These are phyloP conservation scores for Oncorhynchus tshawytscha DNA, from an alignment of 2,113 vertebrate genomes.

Conservation along the genomic window DNA sequence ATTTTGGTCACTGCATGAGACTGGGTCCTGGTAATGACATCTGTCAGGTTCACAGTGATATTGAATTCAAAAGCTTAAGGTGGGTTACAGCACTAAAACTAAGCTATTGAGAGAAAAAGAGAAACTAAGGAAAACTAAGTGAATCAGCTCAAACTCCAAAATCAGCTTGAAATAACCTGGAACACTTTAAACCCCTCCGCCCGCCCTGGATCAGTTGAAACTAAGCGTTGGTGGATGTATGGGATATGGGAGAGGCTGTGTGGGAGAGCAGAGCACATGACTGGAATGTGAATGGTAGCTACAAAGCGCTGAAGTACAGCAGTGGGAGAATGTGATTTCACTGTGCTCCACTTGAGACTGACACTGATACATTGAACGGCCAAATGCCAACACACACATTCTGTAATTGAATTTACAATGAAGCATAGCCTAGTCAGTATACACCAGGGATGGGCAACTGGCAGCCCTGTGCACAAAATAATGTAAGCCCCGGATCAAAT, in stretches of 20 bases:
- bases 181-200: conserved; percentile 27
- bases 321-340: neutral
- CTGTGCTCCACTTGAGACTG: conserved; percentile 11
- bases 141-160: conserved; percentile 53
- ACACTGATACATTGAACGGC: neutral
- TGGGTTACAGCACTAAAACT: neutral
- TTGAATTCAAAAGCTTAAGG: neutral
- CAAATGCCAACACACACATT: neutral
- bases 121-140: neutral
- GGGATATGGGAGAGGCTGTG: conserved; percentile 36
- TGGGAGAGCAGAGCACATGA: conserved; percentile 24
- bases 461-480: no score
- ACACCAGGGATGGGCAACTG: no score
- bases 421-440: no score
- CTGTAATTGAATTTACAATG: no score
- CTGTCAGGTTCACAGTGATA: neutral
- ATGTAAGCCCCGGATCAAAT: no score
- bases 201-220: conserved; percentile 14
- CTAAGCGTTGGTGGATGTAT: conserved; percentile 22
- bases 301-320: neutral
- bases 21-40: no score
- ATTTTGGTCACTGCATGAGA: conserved; percentile 4
- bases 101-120: neutral
- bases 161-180: conserved; percentile 30
- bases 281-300: conserved; percentile 20